Conservation (phyloP, 2,888 invertebrate species). For the Nephrotoma appendiculata region DNA sequence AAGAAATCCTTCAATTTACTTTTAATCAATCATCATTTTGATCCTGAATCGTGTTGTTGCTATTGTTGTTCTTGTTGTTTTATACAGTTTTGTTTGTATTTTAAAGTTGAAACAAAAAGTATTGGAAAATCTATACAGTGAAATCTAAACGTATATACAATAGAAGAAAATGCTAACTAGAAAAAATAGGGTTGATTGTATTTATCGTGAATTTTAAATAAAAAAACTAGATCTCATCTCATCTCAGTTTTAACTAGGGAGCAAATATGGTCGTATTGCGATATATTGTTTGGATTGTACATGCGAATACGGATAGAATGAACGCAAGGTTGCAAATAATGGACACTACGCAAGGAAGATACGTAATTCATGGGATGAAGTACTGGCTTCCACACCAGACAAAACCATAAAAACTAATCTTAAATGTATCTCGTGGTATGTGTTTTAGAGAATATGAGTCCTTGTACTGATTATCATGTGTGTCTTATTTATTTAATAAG, state of each 20-base stretch:
- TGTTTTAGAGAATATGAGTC: background rate
- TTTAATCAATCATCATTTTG: background rate
- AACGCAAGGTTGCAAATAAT: background rate
- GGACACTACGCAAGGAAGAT: background rate
- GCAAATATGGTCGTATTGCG: background rate
- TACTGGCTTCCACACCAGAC: no score
- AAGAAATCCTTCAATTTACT: background rate
- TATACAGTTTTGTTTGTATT: background rate
- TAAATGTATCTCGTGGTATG: background rate
- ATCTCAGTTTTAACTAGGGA: background rate
- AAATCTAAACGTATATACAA: no score
- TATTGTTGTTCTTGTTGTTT: background rate
- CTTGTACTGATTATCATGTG: background rate
- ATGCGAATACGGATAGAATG: background rate
- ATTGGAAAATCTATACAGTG: background rate
- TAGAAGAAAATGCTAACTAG: background rate
- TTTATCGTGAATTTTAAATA: background rate
- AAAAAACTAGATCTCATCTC: background rate
- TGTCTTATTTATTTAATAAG: background rate
- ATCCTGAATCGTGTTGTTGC: background rate
- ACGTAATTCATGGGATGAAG: background rate
- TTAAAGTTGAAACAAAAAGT: background rate
- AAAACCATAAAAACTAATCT: background rate
- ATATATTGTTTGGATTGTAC: no score
- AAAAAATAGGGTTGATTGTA: background rate